Conservation (phyloP, 2,797 vertebrate species). For the Molossus alvarezi region DNA sequence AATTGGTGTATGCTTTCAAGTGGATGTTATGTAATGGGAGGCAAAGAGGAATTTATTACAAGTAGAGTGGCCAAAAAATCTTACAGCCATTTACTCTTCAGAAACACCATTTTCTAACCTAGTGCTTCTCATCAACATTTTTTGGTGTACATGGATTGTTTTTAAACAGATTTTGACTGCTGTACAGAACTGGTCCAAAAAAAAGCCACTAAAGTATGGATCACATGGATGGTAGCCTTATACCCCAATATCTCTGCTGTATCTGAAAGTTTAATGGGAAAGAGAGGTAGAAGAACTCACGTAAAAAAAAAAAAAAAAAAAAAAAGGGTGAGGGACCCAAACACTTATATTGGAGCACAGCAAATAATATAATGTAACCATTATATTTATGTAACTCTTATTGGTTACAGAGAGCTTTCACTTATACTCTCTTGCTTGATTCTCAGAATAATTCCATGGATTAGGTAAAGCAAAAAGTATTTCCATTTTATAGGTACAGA, state of each 20-base stretch:
- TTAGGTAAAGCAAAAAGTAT: conserved; percentile 46
- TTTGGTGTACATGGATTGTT: conserved; percentile 54
- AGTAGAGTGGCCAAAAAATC: not conserved
- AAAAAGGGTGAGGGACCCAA: not conserved
- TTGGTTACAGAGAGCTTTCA: not conserved
- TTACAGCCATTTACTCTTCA: conserved; percentile 17
- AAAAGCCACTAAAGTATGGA: not conserved
- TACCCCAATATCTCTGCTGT: not conserved
- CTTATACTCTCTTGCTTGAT: not conserved
- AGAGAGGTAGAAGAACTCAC: not conserved
- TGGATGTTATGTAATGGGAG: not conserved
- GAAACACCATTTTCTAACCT: not conserved
- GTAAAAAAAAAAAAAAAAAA: not conserved
- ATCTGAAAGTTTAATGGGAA: conserved; percentile 49
- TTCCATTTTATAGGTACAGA: conserved; percentile 35
- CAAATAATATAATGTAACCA: conserved; percentile 10
- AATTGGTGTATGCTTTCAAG: not conserved
- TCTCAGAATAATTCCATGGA: not conserved
- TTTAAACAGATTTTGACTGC: conserved; percentile 19
- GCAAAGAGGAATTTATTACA: conserved; percentile 41
- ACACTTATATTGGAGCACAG: not conserved
- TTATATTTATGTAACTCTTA: not conserved
- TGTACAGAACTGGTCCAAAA: not conserved
- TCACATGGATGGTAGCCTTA: conserved; percentile 7
- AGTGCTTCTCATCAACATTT: conserved; percentile 55